Percentiles rank a stretch among this genome's conserved stretches.
Conservation (phyloP, 2,888 invertebrate genomes). For the Thymelicus acteon region DNA sequence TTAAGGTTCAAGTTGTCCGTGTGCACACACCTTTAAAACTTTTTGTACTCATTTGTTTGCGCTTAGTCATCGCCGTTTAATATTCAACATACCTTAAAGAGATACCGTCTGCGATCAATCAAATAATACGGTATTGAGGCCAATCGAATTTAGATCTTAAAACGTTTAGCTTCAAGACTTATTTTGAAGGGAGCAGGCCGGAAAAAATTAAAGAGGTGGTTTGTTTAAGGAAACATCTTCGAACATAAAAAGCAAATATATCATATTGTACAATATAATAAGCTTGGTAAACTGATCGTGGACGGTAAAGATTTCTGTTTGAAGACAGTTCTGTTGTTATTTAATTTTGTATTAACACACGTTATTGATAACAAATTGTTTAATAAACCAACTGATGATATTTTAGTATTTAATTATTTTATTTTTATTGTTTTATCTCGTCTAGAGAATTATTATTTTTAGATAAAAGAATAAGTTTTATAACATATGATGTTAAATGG, state of each 20-base stretch:
- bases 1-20: constrained; percentile 9
- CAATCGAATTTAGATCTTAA: constrained; percentile 29
- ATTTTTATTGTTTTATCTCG: no score
- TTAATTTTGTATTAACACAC: neutral
- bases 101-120: constrained; percentile 73
- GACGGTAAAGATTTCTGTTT: constrained; percentile 16
- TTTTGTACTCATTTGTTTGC: constrained; percentile 72
- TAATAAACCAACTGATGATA: neutral
- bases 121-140: constrained; percentile 52
- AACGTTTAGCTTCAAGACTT: neutral
- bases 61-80: constrained; percentile 76
- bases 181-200: neutral
- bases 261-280: constrained; percentile 31
- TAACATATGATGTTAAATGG: no score
- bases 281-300: constrained; percentile 29
- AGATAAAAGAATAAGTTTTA: no score
- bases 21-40: constrained; percentile 44
- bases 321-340: neutral
- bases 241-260: constrained; percentile 32
- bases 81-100: constrained; percentile 68
- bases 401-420: no score
- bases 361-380: neutral
- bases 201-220: constrained; percentile 31
- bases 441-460: no score
- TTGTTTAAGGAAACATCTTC: constrained; percentile 34